Base-by-base conservation (phyloP, 2,888 invertebrate genomes). In the Acronicta aceris region DNA sequence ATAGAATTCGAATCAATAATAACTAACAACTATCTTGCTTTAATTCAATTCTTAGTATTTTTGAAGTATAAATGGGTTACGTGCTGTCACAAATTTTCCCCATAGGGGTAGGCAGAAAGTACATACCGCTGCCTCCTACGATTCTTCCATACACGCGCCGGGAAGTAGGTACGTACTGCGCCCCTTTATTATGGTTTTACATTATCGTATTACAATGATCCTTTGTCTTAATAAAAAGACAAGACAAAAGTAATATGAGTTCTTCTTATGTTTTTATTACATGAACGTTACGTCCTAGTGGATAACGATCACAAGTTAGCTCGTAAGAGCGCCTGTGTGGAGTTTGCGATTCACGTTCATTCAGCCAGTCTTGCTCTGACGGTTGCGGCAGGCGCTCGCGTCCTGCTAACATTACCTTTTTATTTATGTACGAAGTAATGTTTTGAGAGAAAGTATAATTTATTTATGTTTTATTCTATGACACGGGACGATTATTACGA, bases 291-390 rank as follows among this genome's bases (percentile, higher is more conserved):
- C 50, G 16, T 64, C 21, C 40, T 45, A 62, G 42, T 74, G 71
- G 50, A 42, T 70, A 74, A 51, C 75, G 75, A 74, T 74, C 69
- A 75, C 61, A 58, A 59, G 46, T 59, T 55, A 54, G 58, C 52
- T 15, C 40, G 50, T 49, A 53, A 64, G 47, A 60, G 71, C 71
- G 66, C 78, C 81, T 78, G 78, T 69, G 67, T 58, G 53, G 65
- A 65, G 58, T 73, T 62, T 63, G 71, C 64, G 42, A 58, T 71
- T 80, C 76, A 74, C 59, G 75, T 68, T 62, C 63, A 79, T 82
- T 78, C 88, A 89, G 89, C 78, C 88, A 89, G 89, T 89, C 15
- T 85, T 87, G 89, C 88, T 81, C 84, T 40, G 78, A 70, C 77
- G n/a, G 54, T 79, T 48, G 73, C 50, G 59, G 46, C 83, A 85